A percentile compares a stretch with the other conserved stretches of the same genome.
Conservation (phyloP, 2,113 vertebrate species). For the Scopus umbretta region DNA sequence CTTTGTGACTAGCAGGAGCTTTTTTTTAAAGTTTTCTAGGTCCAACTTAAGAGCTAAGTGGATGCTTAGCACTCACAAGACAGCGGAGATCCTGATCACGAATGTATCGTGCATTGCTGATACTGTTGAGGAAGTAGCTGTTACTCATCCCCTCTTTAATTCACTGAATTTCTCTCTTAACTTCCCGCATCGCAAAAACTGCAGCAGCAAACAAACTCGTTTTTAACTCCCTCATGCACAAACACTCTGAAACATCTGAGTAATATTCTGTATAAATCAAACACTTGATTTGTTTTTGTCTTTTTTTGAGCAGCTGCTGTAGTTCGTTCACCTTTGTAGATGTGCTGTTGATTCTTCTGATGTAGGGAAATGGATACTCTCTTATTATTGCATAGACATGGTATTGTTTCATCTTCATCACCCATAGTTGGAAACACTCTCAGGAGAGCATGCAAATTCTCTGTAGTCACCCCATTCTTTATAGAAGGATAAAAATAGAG, state of each 20-base stretch:
- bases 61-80: neutral
- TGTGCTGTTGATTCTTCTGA: neutral
- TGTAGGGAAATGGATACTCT: neutral
- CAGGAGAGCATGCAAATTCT: neutral
- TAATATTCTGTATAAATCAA: neutral
- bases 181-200: neutral
- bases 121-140: no score
- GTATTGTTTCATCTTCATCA: neutral
- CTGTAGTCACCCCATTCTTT: neutral
- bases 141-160: neutral
- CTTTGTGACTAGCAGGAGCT: neutral
- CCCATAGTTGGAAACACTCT: neutral
- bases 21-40: neutral
- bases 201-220: neutral
- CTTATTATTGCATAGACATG: neutral
- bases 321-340: neutral
- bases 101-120: rapidly evolving
- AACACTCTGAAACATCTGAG: neutral
- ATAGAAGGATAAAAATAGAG: neutral
- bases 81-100: neutral
- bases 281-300: neutral
- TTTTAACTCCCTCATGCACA: neutral
- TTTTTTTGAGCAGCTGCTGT: neutral
- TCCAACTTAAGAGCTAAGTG: neutral
- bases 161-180: neutral